phyloP scores from a whole-genome alignment of 1,140 invertebrate species.

The Drosophila azteca region DNA sequence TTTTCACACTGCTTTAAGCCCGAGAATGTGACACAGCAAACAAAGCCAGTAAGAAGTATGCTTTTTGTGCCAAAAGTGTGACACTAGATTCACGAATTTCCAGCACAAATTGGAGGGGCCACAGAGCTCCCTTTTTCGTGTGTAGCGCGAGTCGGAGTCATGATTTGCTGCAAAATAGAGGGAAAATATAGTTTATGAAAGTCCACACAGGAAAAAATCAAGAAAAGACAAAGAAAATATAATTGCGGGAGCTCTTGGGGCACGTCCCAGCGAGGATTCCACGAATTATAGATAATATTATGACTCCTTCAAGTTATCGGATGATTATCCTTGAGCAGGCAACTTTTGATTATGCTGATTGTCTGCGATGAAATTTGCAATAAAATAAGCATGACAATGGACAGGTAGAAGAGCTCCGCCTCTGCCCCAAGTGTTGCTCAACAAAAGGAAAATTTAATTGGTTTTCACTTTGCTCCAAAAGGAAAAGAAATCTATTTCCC shows the following conservation, averaged over 20 bases:
- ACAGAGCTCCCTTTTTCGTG: constrained; percentile 6
- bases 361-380: constrained; percentile 79
- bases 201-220: constrained; percentile 14
- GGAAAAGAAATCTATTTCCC: constrained; percentile 2
- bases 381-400: constrained; percentile 59
- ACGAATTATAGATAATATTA: constrained; percentile 81
- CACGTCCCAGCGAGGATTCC: constrained; percentile 52
- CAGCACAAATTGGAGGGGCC: constrained; percentile 10
- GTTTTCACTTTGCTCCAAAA: constrained; percentile 5
- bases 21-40: constrained; percentile 15
- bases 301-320: constrained; percentile 56
- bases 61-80: not conserved
- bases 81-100: not conserved
- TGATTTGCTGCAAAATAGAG: constrained; percentile 64
- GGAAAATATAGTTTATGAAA: constrained; percentile 50
- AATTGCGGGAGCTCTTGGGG: constrained; percentile 20
- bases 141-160: constrained; percentile 88
- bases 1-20: constrained; percentile 10
- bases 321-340: constrained; percentile 46
- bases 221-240: constrained; percentile 18
- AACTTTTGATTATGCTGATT: constrained; percentile 76
- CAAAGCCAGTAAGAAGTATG: too few relatives aligned
- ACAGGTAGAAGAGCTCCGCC: constrained; percentile 32
- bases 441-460: constrained; percentile 40
- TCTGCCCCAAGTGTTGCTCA: not conserved